Evolutionary conservation across 2,888 invertebrate genomes (phyloP), one percentile per base, ranked within the genome.

Genomic region (Euzetes globulus): DNA sequence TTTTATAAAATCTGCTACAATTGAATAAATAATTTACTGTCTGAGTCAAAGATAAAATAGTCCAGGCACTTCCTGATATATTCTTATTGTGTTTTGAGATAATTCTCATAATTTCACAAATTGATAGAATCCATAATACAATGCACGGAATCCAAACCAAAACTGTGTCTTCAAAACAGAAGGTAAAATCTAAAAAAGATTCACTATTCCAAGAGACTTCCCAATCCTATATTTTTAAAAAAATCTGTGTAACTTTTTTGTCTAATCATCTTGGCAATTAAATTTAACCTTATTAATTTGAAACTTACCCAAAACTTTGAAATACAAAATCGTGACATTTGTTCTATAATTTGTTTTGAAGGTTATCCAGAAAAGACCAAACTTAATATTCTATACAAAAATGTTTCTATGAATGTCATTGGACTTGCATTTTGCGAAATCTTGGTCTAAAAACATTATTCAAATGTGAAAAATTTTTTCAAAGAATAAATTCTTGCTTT

Each of bases 121-220:
- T 3, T 19, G 68, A 68, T 33, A 74, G 45, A 17, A 74, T 19
- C 37, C 50, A 72, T 13, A 75, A 50, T 25, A 73, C 1, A 55
- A 50, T n/a, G 47, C 65, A 77, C 19, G 65, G 55, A 45, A 52
- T 63, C 75, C 71, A 71, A 55, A 74, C 19, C 37, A 75, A 9
- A 25, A 37, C 25, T n/a, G 72, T 72, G 9, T 75, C 75, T 47
- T 75, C 72, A 29, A 75, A 75, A 72, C 75, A 75, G 50, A 33
- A 27, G 2, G 75, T 63, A n/a, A 75, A 75, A 72, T 75, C 75
- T 22, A 72, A 72, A 75, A 72, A 60, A 1, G 50, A 15, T 13
- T 60, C 22, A 17, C 63, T 68, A 37, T 73, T 60, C 75, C 75
- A 75, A 9, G 63, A 52, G 9, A 70, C 7, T 1, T 71, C 27